These are phyloP conservation scores for Cyclargus thomasi DNA, from an alignment of 1,140 invertebrate genomes.

Conservation along the genomic window DNA sequence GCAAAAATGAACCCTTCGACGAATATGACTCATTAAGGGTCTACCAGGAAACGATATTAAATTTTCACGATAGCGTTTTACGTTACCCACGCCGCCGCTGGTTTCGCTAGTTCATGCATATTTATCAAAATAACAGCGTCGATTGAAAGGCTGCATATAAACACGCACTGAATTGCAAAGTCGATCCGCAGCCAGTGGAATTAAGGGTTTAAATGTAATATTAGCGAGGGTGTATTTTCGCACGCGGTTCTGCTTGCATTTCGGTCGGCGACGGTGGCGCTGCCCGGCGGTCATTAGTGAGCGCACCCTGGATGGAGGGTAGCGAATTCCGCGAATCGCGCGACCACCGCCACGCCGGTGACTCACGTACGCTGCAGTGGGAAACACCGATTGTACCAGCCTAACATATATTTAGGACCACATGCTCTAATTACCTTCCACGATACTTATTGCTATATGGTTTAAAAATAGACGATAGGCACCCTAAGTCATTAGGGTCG, in stretches of 20 bases:
- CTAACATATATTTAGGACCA: conserved; percentile 29
- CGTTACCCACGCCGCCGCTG: conserved; percentile 60
- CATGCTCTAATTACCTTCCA: not conserved
- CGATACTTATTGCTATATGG: not conserved
- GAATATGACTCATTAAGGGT: conserved; percentile 69
- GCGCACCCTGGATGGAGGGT: conserved; percentile 56
- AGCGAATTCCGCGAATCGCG: conserved; percentile 51
- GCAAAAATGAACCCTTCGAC: conserved; percentile 62
- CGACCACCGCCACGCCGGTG: conserved; percentile 41
- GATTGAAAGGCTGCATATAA: conserved; percentile 73
- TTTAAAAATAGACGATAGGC: not conserved
- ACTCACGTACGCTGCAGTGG: conserved; percentile 50
- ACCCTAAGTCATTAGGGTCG: not conserved
- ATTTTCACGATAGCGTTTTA: conserved; percentile 72
- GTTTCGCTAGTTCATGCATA: conserved; percentile 71
- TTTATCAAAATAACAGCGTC: conserved; percentile 73
- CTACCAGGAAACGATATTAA: conserved; percentile 72
- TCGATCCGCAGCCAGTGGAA: conserved; percentile 40
- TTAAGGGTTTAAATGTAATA: conserved; percentile 57
- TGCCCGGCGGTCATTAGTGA: conserved; percentile 62
- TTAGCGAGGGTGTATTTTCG: conserved; percentile 60
- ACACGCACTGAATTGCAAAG: conserved; percentile 66
- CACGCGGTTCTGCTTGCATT: conserved; percentile 43
- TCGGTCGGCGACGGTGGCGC: conserved; percentile 41
- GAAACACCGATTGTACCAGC: conserved; percentile 54